phyloP scores from a whole-genome alignment of 1,140 invertebrate species.

The Saccostrea glomerata region DNA sequence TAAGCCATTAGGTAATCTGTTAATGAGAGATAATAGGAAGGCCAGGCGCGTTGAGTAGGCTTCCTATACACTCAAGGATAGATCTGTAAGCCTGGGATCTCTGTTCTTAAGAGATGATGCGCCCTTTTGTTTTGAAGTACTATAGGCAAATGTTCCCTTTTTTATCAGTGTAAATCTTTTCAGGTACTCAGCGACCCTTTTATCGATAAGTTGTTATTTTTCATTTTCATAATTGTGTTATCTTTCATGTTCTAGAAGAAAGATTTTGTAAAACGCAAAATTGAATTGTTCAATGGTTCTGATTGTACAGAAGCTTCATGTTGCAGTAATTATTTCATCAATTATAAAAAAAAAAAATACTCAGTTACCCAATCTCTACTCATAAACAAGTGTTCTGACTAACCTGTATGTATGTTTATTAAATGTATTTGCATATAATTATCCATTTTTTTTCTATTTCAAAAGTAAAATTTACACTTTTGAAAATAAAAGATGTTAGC shows the following conservation, averaged over 20 bases:
- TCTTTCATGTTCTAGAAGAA: background rate
- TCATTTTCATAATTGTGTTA: background rate
- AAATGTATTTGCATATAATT: no score
- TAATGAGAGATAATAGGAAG: background rate
- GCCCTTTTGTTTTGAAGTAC: background rate
- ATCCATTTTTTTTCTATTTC: no score
- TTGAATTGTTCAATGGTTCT: no score
- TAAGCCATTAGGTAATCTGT: constrained; percentile 2
- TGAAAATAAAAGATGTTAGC: no score
- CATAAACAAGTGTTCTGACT: no score
- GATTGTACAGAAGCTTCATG: no score
- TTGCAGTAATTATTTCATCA: no score
- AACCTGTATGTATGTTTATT: no score
- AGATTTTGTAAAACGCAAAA: background rate
- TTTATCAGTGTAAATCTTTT: background rate
- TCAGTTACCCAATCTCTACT: no score
- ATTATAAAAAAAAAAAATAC: no score
- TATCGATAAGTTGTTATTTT: constrained; percentile 7
- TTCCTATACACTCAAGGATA: background rate
- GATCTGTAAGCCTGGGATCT: background rate
- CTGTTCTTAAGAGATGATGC: background rate
- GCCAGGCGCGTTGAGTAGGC: background rate
- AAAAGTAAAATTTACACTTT: no score
- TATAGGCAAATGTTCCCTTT: background rate
- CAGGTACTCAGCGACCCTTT: background rate